phyloP scores from a whole-genome alignment of 2,888 invertebrate genomes.

The Trichogramma dendrolimi region DNA sequence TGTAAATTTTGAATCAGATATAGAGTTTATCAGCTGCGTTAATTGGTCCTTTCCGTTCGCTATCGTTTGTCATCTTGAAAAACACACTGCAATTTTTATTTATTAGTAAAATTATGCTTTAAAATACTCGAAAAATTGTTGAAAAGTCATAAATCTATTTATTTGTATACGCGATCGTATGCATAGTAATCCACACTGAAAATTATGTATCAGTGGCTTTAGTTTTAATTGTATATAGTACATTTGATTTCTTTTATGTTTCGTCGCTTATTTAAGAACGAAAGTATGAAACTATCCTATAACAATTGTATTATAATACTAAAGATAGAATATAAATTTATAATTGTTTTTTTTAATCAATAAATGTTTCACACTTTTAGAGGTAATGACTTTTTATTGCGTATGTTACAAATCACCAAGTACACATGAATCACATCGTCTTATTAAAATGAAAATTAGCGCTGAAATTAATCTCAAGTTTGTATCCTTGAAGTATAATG shows the following conservation, averaged over 20 bases:
- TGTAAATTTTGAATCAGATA: slow-evolving; percentile 6
- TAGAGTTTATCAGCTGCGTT: not conserved
- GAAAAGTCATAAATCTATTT: no score
- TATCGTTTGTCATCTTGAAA: not conserved
- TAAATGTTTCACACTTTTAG: no score
- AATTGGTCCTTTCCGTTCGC: not conserved
- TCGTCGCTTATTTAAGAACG: not conserved
- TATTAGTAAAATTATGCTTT: not conserved
- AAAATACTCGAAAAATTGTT: not conserved
- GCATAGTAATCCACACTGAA: not conserved
- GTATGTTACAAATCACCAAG: no score
- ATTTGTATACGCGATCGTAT: no score
- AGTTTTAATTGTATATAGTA: not conserved
- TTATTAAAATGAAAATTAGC: no score
- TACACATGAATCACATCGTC: no score
- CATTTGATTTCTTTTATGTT: not conserved
- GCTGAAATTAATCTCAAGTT: no score
- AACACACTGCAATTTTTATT: not conserved
- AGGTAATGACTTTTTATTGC: no score
- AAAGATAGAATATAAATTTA: slow-evolving; percentile 1
- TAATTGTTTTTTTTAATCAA: not conserved
- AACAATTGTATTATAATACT: no score
- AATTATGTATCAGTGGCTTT: not conserved
- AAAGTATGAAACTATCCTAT: no score
- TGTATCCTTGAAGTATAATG: no score